phyloP scores from a whole-genome alignment of 1,140 invertebrate genomes.

The Metopolophium dirhodum region DNA sequence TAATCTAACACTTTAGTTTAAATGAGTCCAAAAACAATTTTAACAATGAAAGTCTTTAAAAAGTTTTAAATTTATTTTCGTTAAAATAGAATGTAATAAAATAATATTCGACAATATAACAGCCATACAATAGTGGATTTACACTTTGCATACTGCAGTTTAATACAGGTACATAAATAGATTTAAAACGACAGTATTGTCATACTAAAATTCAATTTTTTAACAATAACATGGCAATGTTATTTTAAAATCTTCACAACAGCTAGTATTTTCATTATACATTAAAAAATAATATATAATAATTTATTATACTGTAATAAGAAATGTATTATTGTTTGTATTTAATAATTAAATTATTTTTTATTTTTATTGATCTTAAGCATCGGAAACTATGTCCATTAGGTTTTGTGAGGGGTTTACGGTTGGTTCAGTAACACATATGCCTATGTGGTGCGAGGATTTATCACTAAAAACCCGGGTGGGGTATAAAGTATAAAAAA shows the following conservation, averaged over 20 bases:
- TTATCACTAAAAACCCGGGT: too few species aligned
- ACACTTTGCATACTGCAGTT: neutral
- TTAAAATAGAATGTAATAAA: neutral
- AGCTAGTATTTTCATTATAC: neutral
- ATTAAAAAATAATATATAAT: neutral
- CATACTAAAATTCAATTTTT: neutral
- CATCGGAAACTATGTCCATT: too few species aligned
- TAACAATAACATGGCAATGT: neutral
- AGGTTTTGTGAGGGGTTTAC: too few species aligned
- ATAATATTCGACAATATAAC: neutral
- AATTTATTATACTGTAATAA: too few species aligned
- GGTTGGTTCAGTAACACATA: too few species aligned
- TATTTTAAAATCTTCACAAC: neutral
- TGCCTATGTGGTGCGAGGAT: too few species aligned
- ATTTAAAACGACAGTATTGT: neutral
- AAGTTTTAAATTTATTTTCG: neutral
- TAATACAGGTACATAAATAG: neutral
- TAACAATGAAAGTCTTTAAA: slow-evolving; percentile 12
- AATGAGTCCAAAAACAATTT: neutral
- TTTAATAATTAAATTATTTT: neutral
- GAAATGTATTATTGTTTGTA: neutral
- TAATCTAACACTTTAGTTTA: slow-evolving; percentile 18
- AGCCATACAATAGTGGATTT: neutral
- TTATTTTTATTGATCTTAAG: too few species aligned
- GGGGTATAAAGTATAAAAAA: too few species aligned